Evolutionary conservation across 2,888 invertebrate genomes (phyloP).

Genomic region (Hydroisotoma schaefferi): DNA sequence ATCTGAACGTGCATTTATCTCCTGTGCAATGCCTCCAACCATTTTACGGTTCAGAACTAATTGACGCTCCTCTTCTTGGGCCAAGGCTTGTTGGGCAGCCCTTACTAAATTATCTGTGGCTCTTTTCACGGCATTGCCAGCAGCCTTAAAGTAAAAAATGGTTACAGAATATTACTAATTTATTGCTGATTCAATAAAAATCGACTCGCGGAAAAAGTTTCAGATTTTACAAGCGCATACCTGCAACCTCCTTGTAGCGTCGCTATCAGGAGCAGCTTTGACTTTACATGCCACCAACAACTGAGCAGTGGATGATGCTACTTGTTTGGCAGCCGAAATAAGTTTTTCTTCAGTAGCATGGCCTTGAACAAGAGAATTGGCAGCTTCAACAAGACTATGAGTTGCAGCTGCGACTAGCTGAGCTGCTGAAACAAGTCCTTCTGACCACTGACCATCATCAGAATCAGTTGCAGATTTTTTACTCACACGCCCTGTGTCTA

Average conservation of each 20-base stretch:
- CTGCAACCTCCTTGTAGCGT: constrained; percentile 81
- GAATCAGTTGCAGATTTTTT: constrained; percentile 77
- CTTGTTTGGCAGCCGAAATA: constrained; percentile 92
- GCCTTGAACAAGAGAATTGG: constrained; percentile 92
- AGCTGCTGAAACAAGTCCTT: constrained; percentile 92
- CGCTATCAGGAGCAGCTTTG: constrained; percentile 93
- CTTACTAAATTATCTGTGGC: constrained; percentile 96
- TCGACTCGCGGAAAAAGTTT: not conserved
- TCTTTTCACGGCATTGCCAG: constrained; percentile 93
- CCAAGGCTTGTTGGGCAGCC: constrained; percentile 88
- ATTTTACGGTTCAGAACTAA: constrained; percentile 84
- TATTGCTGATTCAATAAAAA: not conserved
- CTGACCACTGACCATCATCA: constrained; percentile 97
- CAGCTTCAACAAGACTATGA: constrained; percentile 89
- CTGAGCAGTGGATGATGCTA: constrained; percentile 96
- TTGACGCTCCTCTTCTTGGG: constrained; percentile 85
- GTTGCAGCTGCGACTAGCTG: constrained; percentile 95
- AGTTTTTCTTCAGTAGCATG: constrained; percentile 90
- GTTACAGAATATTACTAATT: not conserved
- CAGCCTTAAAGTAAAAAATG: constrained; percentile 61
- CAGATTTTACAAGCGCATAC: too few species aligned
- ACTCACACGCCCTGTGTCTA: constrained; percentile 80
- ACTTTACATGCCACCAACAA: constrained; percentile 97
- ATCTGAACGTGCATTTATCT: constrained; percentile 79
- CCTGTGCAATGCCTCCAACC: constrained; percentile 96